These are phyloP conservation scores for Potorous gilbertii DNA, from an alignment of 2,797 vertebrate species.

Conservation along the genomic window DNA sequence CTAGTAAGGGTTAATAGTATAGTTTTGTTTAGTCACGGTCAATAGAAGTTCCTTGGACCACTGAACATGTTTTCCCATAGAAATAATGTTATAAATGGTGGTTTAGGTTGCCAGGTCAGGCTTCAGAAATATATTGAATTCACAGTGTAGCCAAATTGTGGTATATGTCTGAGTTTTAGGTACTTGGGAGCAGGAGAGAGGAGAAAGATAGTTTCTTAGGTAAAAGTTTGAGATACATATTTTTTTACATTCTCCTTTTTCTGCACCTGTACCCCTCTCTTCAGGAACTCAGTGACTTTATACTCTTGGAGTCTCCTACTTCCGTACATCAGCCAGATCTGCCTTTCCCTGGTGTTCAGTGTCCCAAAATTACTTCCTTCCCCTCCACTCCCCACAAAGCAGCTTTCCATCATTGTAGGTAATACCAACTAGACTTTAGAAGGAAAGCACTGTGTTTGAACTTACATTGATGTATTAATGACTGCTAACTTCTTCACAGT, in stretches of 20 bases:
- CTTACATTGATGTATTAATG: neutral
- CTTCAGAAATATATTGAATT: neutral
- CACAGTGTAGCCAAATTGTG: neutral
- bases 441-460: neutral
- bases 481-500: neutral
- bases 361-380: neutral
- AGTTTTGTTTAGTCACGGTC: conserved; percentile 14
- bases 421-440: neutral
- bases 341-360: neutral
- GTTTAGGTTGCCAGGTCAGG: neutral
- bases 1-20: neutral
- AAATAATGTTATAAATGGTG: neutral
- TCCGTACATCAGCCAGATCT: neutral
- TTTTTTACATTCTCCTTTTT: neutral
- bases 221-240: neutral
- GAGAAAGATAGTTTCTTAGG: neutral
- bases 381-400: neutral
- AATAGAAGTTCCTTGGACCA: no score
- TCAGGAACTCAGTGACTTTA: neutral
- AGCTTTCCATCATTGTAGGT: neutral
- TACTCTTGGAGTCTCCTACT: neutral
- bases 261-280: neutral
- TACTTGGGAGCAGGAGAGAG: neutral
- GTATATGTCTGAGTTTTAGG: neutral
- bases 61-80: no score